Conservation (phyloP, 2,113 vertebrate genomes). For the Plectropomus leopardus region DNA sequence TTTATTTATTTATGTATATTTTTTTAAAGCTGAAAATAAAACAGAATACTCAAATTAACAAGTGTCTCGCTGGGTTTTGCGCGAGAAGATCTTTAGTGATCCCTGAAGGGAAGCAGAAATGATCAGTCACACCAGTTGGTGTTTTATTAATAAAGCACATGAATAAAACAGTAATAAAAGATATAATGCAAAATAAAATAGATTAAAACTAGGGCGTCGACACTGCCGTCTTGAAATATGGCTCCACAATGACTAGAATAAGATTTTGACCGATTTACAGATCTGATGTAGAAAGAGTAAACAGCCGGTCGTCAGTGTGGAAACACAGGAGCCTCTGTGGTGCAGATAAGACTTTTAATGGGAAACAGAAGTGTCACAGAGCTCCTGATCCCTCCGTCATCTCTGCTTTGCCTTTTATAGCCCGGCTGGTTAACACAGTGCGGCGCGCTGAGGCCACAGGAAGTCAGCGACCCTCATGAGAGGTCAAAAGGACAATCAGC, state of each 20-base stretch:
- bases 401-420: conserved; percentile 59
- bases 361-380: conserved; percentile 47
- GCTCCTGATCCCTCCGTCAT: conserved; percentile 54
- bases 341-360: conserved; percentile 47
- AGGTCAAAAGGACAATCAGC: conserved; percentile 59
- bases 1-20: no score
- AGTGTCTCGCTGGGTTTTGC: conserved; percentile 20
- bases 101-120: conserved; percentile 52
- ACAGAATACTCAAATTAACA: conserved; percentile 30
- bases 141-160: conserved; percentile 73
- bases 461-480: conserved; percentile 54
- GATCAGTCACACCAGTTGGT: conserved; percentile 42
- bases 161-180: conserved; percentile 65
- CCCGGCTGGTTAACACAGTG: conserved; percentile 49
- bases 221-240: conserved; percentile 14
- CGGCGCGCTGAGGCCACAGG: conserved; percentile 46
- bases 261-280: conserved; percentile 53
- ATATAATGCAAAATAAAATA: conserved; percentile 61
- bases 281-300: conserved; percentile 39
- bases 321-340: conserved; percentile 35
- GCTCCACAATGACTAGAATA: background rate
- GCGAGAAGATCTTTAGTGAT: conserved; percentile 32
- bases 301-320: background rate
- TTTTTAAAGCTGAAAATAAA: no score
- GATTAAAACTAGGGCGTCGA: conserved; percentile 57